These are phyloP conservation scores for Cephalopachus bancanus DNA, from an alignment of 2,797 vertebrate genomes.

Conservation along the genomic window DNA sequence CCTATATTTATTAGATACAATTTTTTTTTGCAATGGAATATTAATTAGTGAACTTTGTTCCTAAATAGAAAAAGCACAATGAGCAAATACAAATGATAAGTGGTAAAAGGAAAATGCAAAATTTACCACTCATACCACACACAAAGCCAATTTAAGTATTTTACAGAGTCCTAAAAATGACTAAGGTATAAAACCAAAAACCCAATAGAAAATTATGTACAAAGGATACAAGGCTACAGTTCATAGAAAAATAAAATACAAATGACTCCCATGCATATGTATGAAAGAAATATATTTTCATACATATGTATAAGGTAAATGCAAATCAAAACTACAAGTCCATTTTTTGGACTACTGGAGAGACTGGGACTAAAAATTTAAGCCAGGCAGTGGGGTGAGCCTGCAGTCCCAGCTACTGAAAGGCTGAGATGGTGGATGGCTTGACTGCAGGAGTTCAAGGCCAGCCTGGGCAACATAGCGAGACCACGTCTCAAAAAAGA, in stretches of 20 bases:
- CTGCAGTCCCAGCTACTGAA: no score
- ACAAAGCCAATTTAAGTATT: not conserved
- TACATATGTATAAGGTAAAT: not conserved
- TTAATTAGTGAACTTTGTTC: not conserved
- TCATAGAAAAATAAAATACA: not conserved
- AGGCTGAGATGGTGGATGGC: no score
- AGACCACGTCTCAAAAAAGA: not conserved
- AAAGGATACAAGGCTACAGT: not conserved
- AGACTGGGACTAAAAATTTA: not conserved
- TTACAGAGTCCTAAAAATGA: conserved; percentile 20
- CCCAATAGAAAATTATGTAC: not conserved
- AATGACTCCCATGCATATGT: not conserved
- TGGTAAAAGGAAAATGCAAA: not conserved
- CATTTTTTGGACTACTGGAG: not conserved
- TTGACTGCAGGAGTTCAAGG: no score
- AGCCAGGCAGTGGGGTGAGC: no score
- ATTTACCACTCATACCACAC: not conserved
- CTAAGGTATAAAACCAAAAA: not conserved
- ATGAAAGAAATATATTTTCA: not conserved
- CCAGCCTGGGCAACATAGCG: not conserved
- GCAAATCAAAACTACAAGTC: not conserved
- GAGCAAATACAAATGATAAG: not conserved
- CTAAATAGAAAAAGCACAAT: not conserved
- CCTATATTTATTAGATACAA: not conserved
- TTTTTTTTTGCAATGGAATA: not conserved